Percentiles rank a stretch among this genome's conserved stretches.
phyloP scores from a whole-genome alignment of 2,797 vertebrate species.

The Propithecus perrieri region DNA sequence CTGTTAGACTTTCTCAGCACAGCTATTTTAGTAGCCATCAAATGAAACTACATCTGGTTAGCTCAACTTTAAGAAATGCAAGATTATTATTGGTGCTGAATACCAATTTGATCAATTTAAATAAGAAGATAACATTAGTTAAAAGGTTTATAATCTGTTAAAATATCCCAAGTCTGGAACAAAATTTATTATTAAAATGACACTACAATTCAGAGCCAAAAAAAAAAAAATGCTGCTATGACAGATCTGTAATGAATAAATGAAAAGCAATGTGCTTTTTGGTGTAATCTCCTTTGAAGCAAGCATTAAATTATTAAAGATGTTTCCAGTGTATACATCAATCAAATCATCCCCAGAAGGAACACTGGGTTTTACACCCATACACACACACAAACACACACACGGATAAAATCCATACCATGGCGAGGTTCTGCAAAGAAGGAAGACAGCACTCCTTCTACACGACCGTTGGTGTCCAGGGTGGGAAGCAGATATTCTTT shows the following conservation, averaged over 20 bases:
- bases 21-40: not conserved
- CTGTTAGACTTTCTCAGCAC: not conserved
- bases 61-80: slow-evolving; percentile 27
- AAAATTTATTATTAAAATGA: slow-evolving; percentile 49
- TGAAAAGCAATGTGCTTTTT: slow-evolving; percentile 74
- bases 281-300: slow-evolving; percentile 73
- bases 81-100: slow-evolving; percentile 15
- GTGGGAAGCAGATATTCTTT: not conserved
- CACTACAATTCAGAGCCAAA: slow-evolving; percentile 39
- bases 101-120: slow-evolving; percentile 61
- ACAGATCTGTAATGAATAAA: slow-evolving; percentile 70
- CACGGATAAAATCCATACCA: not conserved
- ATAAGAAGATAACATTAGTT: slow-evolving; percentile 52
- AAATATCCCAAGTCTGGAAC: slow-evolving; percentile 56
- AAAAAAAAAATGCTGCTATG: slow-evolving; percentile 41
- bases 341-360: slow-evolving; percentile 58
- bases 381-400: not conserved
- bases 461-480: not conserved
- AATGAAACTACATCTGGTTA: not conserved
- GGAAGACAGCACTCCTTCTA: not conserved
- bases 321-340: slow-evolving; percentile 72
- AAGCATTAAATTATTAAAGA: slow-evolving; percentile 66
- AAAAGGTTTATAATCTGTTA: slow-evolving; percentile 68
- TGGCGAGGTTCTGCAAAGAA: not conserved
- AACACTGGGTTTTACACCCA: slow-evolving; percentile 28